A percentile compares a stretch with the other conserved stretches of the same genome.
Evolutionary conservation across 2,888 invertebrate species (phyloP).

Genomic region (Hemithea aestivaria): DNA sequence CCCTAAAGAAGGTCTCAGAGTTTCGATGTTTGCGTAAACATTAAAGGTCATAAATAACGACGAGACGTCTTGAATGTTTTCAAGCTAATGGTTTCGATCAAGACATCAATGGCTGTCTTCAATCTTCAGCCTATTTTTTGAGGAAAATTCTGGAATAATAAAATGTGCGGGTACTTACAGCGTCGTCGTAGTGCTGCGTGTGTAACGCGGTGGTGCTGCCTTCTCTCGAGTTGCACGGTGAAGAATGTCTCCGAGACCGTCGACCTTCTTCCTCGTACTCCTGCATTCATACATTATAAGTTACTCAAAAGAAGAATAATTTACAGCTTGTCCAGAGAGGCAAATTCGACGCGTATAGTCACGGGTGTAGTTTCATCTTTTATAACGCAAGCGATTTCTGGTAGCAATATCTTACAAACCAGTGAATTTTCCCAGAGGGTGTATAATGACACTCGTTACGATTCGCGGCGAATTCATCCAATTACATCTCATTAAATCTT

Average conservation of each 20-base stretch:
- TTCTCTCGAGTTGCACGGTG: conserved; percentile 83
- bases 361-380: too few relatives aligned
- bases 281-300: conserved; percentile 50
- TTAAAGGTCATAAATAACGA: conserved; percentile 16
- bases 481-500: too few relatives aligned
- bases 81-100: background rate
- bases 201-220: conserved; percentile 82
- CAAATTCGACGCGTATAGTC: too few relatives aligned
- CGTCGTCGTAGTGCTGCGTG: conserved; percentile 80
- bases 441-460: too few relatives aligned
- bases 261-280: conserved; percentile 84
- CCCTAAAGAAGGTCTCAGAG: conserved; percentile 13
- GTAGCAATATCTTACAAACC: too few relatives aligned
- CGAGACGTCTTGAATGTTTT: conserved; percentile 13
- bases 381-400: too few relatives aligned
- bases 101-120: background rate
- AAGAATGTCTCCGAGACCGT: conserved; percentile 82
- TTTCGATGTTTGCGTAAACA: conserved; percentile 14
- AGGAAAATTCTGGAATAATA: too few relatives aligned
- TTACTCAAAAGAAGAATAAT: conserved; percentile 2
- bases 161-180: conserved; percentile 62
- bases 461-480: too few relatives aligned
- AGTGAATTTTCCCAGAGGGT: too few relatives aligned
- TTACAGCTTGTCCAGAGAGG: too few relatives aligned
- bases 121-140: too few relatives aligned